Evolutionary conservation across 2,888 invertebrate species (phyloP).

Genomic region (Saturnia japonica): DNA sequence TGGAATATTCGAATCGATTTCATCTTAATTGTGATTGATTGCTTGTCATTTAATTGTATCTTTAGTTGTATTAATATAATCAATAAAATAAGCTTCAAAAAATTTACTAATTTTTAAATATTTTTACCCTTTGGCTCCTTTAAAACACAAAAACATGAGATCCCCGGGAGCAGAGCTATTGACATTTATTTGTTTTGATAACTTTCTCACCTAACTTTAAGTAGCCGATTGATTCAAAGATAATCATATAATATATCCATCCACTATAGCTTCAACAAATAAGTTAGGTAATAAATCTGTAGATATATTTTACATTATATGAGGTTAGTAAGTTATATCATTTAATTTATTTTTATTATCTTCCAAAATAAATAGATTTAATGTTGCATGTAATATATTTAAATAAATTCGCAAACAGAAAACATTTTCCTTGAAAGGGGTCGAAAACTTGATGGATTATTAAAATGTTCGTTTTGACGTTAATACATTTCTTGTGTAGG

Average conservation of each 20-base stretch:
- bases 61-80: background rate
- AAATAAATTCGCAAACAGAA: slow-evolving; percentile 7
- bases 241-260: background rate
- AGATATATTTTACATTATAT: background rate
- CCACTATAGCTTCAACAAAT: too few relatives aligned
- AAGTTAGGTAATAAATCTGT: background rate
- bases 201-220: background rate
- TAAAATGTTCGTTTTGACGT: slow-evolving; percentile 67
- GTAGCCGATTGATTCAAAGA: background rate
- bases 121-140: too few relatives aligned
- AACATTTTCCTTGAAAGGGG: slow-evolving; percentile 44
- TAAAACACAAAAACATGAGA: too few relatives aligned
- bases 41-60: background rate
- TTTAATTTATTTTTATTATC: background rate
- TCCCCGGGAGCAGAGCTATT: too few relatives aligned
- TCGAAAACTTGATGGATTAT: slow-evolving; percentile 65
- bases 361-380: background rate
- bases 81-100: background rate
- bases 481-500: slow-evolving; percentile 74
- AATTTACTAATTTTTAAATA: too few relatives aligned
- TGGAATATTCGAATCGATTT: slow-evolving; percentile 20
- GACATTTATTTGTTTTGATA: background rate
- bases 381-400: background rate
- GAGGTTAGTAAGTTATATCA: too few relatives aligned
- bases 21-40: slow-evolving; percentile 20